Base-by-base conservation (phyloP, 2,888 invertebrate species). In the Chymomyza caudatula region DNA sequence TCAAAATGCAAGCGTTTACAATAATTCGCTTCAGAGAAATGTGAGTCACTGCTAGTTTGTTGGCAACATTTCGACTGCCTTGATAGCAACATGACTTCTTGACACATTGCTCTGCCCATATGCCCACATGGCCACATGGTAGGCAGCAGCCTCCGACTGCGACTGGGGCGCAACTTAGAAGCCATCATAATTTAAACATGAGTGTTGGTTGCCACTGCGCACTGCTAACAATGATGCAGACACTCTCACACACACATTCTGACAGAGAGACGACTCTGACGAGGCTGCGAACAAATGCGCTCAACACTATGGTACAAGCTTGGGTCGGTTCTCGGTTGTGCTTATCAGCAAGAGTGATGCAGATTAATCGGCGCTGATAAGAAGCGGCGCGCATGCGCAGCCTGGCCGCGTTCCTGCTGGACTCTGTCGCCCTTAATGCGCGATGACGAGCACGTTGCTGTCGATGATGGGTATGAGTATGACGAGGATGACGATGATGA, bases 341-440 rank as follows among this genome's bases (percentile, higher is more conserved):
- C 64, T 88, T 87, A 87, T 87, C 87, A 88, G 85, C 71, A 81
- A 76, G 71, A 65, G 72, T 73, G 88, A 87, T 88, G 88, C 71
- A 79, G 88, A 88, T 88, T 86, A 88, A 88, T 88, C 87, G 79
- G 67, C 64, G 65, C 73, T 79, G 88, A 88, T 88, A 88, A 87
- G 77, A 8, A 49, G 64, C 74, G 73, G 70, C 63, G 74, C 74
- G 73, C 76, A 77, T 73, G 69, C 63, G 63, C 42, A 19, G 56
- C 44, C 22, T 68, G 57, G 73, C 67, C 69, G 71, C 55, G 67
- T 61, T 65, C 72, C 68, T 71, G 68, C 66, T 62, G 64, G 74
- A 23, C 67, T 67, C 54, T 47, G 47, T 3, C 15, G 17, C 23
- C 54, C 15, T 54, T 54, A 25, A 56, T 15, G 56, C 66, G 61